Evolutionary conservation across 2,888 invertebrate species (phyloP).

Genomic region (Cremastinae sp.): DNA sequence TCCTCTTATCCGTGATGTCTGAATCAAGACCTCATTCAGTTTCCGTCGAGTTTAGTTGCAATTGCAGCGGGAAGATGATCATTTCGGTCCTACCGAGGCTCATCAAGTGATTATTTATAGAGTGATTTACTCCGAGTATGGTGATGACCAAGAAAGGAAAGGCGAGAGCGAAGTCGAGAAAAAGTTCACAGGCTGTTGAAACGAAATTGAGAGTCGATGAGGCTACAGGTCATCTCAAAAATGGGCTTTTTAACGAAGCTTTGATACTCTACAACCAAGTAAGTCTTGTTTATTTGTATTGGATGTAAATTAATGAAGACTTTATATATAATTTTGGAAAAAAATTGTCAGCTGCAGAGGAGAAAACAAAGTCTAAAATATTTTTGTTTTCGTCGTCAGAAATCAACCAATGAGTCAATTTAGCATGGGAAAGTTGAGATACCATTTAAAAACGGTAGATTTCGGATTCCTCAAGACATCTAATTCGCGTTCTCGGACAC

Average conservation of each 20-base stretch:
- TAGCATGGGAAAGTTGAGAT: no score
- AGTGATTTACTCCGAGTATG: constrained; percentile 28
- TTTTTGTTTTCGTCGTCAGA: no score
- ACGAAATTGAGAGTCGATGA: constrained; percentile 90
- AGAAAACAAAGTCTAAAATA: no score
- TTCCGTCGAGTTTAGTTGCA: constrained; percentile 57
- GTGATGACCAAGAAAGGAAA: constrained; percentile 50
- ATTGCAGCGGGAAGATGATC: constrained; percentile 59
- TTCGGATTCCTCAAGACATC: no score
- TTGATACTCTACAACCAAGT: constrained; percentile 88
- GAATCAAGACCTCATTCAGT: constrained; percentile 31
- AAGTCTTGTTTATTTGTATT: no score
- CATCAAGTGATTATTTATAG: not conserved
- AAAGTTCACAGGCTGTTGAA: constrained; percentile 64
- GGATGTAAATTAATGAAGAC: no score
- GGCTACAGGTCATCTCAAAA: constrained; percentile 88
- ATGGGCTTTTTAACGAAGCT: constrained; percentile 87
- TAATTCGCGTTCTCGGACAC: no score
- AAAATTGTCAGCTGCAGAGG: no score
- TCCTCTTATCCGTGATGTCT: constrained; percentile 49
- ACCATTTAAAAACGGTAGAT: no score
- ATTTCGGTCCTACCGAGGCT: constrained; percentile 9
- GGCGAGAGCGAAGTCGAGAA: constrained; percentile 49
- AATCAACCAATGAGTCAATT: no score
- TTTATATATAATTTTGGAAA: no score